Evolutionary conservation across 2,888 invertebrate species (phyloP), one percentile per base, ranked within the genome.

Genomic region (Eupithecia pulchellata): DNA sequence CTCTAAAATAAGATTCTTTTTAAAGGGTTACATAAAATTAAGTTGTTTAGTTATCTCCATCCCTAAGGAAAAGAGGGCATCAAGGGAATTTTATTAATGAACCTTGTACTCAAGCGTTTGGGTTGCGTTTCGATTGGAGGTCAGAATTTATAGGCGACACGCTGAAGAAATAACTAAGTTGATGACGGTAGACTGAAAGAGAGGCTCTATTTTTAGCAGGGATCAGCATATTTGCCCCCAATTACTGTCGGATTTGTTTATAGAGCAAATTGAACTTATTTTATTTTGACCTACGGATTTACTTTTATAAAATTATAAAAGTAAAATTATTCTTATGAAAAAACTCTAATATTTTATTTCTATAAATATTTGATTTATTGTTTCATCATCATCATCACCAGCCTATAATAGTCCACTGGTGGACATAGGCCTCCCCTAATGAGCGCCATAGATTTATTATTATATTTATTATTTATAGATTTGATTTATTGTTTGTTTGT

Each of bases 71-170:
- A 67, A 79, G 78, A 77, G 77, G 77, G 76, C 76, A 73, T 75
- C 77, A 76, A 69, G 73, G 73, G 77, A 78, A 73, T 79, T 78
- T 77, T 78, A 79, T 78, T 79, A 75, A 80, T 74, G 75, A 68
- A 70, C 30, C 20, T 30, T 75, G 76, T 73, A 77, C 75, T 80
- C 80, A 79, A 79, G 73, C 34, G 72, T 60, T 64, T 75, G 81
- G 75, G 79, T 60, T 68, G 70, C 74, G 72, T 78, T 77, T 72
- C 75, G 77, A 76, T 78, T 77, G 77, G 74, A 77, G 76, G 76
- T 72, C 74, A 58, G 68, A 77, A 80, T 79, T 78, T 80, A 78
- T 79, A 61, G 74, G 72, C 66, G 66, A 68, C 77, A 77, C 75
- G 73, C 64, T 68, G 61, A 57, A 60, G 66, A 75, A 78, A 78